These are phyloP conservation scores for Procapra przewalskii DNA, from an alignment of 2,113 vertebrate species.

Conservation along the genomic window DNA sequence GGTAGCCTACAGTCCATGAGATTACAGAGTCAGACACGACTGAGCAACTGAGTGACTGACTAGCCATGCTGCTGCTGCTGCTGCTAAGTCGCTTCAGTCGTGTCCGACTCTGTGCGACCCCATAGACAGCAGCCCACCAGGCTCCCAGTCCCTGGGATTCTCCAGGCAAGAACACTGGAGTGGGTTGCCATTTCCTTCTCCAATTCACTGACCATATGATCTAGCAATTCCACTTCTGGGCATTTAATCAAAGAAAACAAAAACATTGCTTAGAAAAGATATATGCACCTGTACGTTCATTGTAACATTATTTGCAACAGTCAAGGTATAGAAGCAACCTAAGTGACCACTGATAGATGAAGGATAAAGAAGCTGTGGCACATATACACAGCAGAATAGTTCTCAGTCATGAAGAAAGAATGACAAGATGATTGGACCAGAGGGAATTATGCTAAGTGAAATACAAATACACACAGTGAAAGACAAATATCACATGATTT, in stretches of 20 bases:
- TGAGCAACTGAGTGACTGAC: neutral
- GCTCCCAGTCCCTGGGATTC: neutral
- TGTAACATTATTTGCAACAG: neutral
- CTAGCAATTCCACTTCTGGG: neutral
- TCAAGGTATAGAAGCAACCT: neutral
- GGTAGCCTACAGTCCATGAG: neutral
- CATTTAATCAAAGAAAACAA: neutral
- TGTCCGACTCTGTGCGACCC: neutral
- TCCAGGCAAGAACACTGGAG: neutral
- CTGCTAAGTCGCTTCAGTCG: neutral
- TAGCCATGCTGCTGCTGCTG: neutral
- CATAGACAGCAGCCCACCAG: neutral
- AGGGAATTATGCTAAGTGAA: neutral
- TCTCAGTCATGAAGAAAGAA: neutral
- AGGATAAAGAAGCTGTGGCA: neutral
- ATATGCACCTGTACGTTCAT: neutral
- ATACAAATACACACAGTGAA: neutral
- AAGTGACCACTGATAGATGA: neutral
- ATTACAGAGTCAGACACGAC: neutral
- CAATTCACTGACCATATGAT: neutral
- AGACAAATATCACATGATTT: neutral
- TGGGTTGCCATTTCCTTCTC: neutral
- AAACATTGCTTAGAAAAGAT: neutral
- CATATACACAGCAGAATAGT: neutral
- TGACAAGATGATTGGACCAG: neutral